Conservation (phyloP, 2,113 vertebrate genomes). For the Phaethon lepturus region DNA sequence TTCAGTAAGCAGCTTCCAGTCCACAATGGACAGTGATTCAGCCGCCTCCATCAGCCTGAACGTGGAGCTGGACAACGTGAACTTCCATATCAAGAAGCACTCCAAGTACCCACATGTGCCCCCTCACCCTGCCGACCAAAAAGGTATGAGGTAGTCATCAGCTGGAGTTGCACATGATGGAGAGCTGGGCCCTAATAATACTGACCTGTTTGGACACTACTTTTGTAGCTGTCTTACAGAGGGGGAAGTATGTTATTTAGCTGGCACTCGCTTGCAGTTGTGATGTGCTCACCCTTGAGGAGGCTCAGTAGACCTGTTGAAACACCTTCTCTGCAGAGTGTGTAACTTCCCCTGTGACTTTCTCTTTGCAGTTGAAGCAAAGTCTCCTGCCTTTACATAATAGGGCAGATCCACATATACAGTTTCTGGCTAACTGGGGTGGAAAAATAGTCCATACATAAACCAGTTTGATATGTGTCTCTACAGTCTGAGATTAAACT, state of each 20-base stretch:
- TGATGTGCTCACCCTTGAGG: conserved; percentile 39
- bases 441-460: neutral
- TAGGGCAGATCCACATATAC: neutral
- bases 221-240: conserved; percentile 11
- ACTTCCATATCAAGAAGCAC: conserved; percentile 99
- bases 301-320: conserved; percentile 1
- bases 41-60: conserved; percentile 98
- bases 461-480: neutral
- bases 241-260: neutral
- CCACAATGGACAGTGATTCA: conserved; percentile 96
- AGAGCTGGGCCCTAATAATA: conserved; percentile 41
- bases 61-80: conserved; percentile 99
- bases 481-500: neutral
- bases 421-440: conserved; percentile 8
- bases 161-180: conserved; percentile 70
- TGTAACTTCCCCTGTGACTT: conserved; percentile 79
- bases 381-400: conserved; percentile 24
- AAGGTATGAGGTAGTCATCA: conserved; percentile 87
- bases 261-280: conserved; percentile 55
- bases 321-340: conserved; percentile 67
- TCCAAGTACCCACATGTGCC: conserved; percentile 97
- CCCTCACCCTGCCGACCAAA: conserved; percentile 90
- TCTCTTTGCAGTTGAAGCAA: conserved; percentile 64
- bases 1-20: conserved; percentile 98
- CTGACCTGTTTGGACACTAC: conserved; percentile 23